These are phyloP conservation scores for Seriola dumerili DNA, from an alignment of 2,113 vertebrate species.

Conservation along the genomic window DNA sequence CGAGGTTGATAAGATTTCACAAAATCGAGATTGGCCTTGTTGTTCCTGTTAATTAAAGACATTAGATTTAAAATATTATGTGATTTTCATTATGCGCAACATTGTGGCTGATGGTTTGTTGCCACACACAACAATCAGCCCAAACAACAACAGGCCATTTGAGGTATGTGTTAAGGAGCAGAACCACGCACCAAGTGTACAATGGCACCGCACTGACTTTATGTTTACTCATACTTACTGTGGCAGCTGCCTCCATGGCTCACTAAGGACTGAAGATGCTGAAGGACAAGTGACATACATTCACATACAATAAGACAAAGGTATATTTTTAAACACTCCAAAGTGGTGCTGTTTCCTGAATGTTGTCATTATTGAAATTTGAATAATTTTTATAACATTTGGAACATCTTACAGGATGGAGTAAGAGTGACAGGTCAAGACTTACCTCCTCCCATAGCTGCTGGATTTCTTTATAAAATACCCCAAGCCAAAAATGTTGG, in stretches of 20 bases:
- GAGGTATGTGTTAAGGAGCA: neutral
- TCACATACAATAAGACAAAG: neutral
- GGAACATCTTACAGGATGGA: too few species aligned
- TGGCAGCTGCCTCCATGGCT: constrained; percentile 25
- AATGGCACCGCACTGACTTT: neutral
- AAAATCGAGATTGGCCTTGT: neutral
- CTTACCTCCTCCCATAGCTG: constrained; percentile 16
- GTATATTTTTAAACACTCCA: neutral
- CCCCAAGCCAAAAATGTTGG: too few species aligned
- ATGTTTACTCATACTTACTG: constrained; percentile 12
- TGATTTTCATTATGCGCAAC: neutral
- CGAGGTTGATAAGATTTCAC: neutral
- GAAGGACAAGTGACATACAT: neutral
- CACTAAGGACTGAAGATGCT: neutral
- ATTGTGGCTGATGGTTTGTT: neutral
- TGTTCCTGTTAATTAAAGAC: too few species aligned
- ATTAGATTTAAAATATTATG: too few species aligned
- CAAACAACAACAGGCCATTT: too few species aligned
- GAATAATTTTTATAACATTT: too few species aligned
- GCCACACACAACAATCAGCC: too few species aligned
- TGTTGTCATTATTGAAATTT: too few species aligned
- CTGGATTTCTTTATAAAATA: too few species aligned
- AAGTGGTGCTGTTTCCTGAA: too few species aligned
- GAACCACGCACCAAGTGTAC: too few species aligned
- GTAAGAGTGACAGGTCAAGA: neutral